Conservation (phyloP, 2,113 vertebrate genomes). For the Australoheros scitulus region DNA sequence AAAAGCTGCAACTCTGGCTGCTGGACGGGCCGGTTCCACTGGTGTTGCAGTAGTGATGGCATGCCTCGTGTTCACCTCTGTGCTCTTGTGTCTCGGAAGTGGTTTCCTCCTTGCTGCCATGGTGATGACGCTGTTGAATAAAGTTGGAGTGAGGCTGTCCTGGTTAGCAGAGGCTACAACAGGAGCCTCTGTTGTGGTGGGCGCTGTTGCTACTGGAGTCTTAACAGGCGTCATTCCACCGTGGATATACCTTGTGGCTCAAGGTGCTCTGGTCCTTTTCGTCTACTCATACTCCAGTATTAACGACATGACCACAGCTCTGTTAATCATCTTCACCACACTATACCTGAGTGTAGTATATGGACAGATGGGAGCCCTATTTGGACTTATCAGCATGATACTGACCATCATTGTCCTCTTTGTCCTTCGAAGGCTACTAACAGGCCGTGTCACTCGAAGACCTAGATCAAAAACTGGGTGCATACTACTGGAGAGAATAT, state of each 20-base stretch:
- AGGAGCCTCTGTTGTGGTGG: constrained; percentile 45
- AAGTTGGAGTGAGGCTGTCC: neutral
- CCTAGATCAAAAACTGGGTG: constrained; percentile 4
- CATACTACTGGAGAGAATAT: constrained; percentile 54
- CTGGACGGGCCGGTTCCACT: constrained; percentile 50
- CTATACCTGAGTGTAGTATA: constrained; percentile 53
- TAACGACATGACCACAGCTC: constrained; percentile 62
- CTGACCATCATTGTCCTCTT: constrained; percentile 42
- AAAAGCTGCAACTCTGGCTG: constrained; percentile 5
- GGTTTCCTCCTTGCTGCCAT: constrained; percentile 60
- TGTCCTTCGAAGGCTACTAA: constrained; percentile 47
- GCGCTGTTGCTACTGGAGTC: constrained; percentile 48
- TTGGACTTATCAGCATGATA: constrained; percentile 39
- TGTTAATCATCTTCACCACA: constrained; percentile 66
- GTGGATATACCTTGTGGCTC: constrained; percentile 38
- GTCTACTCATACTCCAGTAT: constrained; percentile 59
- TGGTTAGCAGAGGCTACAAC: constrained; percentile 28
- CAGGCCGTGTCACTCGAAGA: neutral
- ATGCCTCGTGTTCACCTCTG: constrained; percentile 61
- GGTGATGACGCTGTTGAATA: constrained; percentile 40
- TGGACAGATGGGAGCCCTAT: constrained; percentile 47
- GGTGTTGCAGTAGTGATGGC: constrained; percentile 52
- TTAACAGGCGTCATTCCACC: constrained; percentile 44
- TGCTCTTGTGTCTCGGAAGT: constrained; percentile 60
- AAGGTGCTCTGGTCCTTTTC: constrained; percentile 43